phyloP scores from a whole-genome alignment of 2,113 vertebrate genomes.

The Rhea pennata region DNA sequence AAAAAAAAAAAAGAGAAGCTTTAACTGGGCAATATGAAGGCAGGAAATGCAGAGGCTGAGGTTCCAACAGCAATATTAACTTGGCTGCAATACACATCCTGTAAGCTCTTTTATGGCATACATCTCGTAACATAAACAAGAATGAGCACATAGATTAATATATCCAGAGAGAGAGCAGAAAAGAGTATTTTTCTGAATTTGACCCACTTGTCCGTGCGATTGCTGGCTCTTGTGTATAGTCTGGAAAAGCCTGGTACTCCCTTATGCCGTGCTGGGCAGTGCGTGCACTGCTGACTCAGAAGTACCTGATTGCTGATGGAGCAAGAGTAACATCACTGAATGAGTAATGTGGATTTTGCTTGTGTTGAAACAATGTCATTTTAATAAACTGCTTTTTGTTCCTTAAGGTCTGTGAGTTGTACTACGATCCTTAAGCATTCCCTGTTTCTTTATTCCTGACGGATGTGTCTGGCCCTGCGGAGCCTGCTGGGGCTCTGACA shows the following conservation, averaged over 20 bases:
- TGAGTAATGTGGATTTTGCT: constrained; percentile 11
- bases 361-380: neutral
- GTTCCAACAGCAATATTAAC: constrained; percentile 60
- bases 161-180: neutral
- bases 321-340: neutral
- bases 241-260: neutral
- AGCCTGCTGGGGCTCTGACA: neutral
- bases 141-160: neutral
- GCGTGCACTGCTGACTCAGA: rapidly evolving
- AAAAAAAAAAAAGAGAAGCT: neutral
- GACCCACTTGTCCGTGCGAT: neutral
- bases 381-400: neutral
- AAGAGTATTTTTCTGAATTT: neutral
- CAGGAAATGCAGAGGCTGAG: constrained; percentile 51
- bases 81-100: constrained; percentile 58
- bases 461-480: neutral
- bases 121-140: constrained; percentile 46
- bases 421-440: neutral
- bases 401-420: neutral
- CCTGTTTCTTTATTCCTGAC: neutral
- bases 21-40: neutral
- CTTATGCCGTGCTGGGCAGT: rapidly evolving
- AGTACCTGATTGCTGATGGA: neutral
- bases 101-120: constrained; percentile 30
- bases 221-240: neutral